Evolutionary conservation across 2,113 vertebrate genomes (phyloP).

Genomic region (Hippocampus comes): DNA sequence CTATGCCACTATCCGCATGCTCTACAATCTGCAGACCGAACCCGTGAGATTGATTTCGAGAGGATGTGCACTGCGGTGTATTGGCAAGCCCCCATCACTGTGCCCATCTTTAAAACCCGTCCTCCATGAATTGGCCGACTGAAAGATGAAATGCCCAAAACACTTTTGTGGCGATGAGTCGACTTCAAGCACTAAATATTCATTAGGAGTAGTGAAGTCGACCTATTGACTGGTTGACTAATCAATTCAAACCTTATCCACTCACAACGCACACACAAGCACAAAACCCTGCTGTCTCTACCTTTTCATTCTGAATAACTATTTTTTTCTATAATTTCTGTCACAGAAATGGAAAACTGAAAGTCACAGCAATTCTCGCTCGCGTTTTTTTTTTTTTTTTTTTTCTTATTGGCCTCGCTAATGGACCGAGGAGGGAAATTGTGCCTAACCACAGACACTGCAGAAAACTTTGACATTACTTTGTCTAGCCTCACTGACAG

Average conservation of each 20-base stretch:
- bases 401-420: slow-evolving; percentile 18
- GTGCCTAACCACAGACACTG: slow-evolving; percentile 13
- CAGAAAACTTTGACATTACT: slow-evolving; percentile 13
- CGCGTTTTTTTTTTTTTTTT: neutral
- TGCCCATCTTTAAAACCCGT: too few relatives aligned
- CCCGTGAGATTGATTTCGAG: neutral
- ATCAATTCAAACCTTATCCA: neutral
- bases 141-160: too few relatives aligned
- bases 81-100: too few relatives aligned
- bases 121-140: too few relatives aligned
- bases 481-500: neutral
- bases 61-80: neutral
- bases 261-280: neutral
- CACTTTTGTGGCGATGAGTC: too few relatives aligned
- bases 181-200: too few relatives aligned
- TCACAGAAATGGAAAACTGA: slow-evolving; percentile 17
- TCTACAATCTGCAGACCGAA: neutral
- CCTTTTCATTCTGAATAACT: slow-evolving; percentile 10
- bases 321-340: neutral
- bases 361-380: slow-evolving; percentile 29
- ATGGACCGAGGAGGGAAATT: slow-evolving; percentile 12
- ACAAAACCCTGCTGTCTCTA: slow-evolving; percentile 16
- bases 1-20: neutral
- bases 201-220: neutral
- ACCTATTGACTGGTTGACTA: neutral